These are phyloP conservation scores for Noctua janthe DNA, from an alignment of 2,888 invertebrate species.

Conservation along the genomic window DNA sequence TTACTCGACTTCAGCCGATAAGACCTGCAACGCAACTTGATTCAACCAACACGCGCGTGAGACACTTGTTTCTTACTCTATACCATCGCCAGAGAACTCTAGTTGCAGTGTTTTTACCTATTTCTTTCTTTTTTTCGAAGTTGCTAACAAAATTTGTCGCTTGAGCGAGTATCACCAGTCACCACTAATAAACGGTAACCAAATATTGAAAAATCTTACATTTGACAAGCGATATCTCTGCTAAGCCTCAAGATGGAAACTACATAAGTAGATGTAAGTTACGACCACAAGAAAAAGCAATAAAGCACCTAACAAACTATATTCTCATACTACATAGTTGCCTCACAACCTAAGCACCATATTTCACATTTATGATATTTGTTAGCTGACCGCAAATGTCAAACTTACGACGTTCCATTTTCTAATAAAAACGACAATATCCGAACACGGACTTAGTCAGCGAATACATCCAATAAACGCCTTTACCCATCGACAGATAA, in stretches of 20 bases:
- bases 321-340: conserved; percentile 4
- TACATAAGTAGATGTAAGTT: neutral
- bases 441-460: conserved; percentile 63
- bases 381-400: conserved; percentile 47
- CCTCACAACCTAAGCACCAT: conserved; percentile 15
- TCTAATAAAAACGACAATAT: conserved; percentile 68
- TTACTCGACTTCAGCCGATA: neutral
- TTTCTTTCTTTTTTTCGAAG: too few relatives aligned
- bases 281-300: conserved; percentile 23
- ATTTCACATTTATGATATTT: conserved; percentile 49
- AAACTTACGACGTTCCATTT: conserved; percentile 29
- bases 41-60: too few relatives aligned
- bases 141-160: too few relatives aligned
- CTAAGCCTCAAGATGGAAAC: neutral
- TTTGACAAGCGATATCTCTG: too few relatives aligned
- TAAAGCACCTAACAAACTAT: conserved; percentile 16
- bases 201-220: neutral
- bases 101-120: too few relatives aligned
- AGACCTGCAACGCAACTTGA: neutral
- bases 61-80: too few relatives aligned
- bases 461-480: conserved; percentile 66
- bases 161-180: too few relatives aligned
- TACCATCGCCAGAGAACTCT: too few relatives aligned
- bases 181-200: neutral
- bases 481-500: conserved; percentile 62